These are phyloP conservation scores for Microctonus hyperodae DNA, from an alignment of 2,888 invertebrate genomes.

Conservation along the genomic window DNA sequence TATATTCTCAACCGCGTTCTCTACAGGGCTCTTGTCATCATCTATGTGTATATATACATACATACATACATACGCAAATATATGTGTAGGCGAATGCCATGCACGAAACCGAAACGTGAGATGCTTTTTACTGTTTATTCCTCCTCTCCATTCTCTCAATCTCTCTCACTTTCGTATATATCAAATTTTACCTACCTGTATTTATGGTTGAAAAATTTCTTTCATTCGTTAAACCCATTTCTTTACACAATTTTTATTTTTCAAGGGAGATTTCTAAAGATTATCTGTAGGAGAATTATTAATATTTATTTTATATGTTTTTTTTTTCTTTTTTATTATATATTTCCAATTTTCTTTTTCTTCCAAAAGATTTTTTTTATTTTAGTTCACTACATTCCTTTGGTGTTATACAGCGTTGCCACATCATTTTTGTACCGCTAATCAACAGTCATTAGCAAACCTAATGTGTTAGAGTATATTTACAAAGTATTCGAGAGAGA, in stretches of 20 bases:
- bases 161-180: conserved; percentile 19
- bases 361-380: background rate
- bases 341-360: background rate
- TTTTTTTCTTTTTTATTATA: background rate
- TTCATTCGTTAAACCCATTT: background rate
- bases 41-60: background rate
- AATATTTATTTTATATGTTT: background rate
- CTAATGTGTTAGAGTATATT: conserved; percentile 3
- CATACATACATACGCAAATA: background rate
- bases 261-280: background rate
- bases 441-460: background rate
- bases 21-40: conserved; percentile 2
- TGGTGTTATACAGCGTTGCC: background rate
- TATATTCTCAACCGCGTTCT: conserved; percentile 12
- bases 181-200: conserved; percentile 30
- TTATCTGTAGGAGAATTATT: background rate
- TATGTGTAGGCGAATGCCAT: conserved; percentile 23
- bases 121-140: conserved; percentile 16
- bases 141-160: background rate
- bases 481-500: conserved; percentile 7
- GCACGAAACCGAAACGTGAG: conserved; percentile 25
- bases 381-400: conserved; percentile 8
- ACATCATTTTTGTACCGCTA: conserved; percentile 2
- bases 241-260: background rate
- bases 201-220: conserved; percentile 31